Evolutionary conservation across 2,888 invertebrate species (phyloP).

Genomic region (Nephrocerus scutellatus): DNA sequence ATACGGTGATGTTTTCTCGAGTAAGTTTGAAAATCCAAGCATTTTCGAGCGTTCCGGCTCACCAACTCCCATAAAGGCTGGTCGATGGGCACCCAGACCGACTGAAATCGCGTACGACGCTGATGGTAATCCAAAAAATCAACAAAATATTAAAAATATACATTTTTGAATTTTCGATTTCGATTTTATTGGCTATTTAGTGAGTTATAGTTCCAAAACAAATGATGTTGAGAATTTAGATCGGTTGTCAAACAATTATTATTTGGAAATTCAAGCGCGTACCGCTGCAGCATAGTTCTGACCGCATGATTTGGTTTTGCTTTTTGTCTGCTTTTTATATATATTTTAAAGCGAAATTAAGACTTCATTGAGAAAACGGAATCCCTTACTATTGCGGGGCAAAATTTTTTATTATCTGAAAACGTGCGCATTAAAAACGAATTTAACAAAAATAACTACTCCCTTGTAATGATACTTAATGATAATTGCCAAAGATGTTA

Average conservation of each 20-base stretch:
- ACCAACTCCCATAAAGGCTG: conserved; percentile 62
- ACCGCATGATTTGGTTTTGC: no score
- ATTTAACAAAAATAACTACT: conserved; percentile 2
- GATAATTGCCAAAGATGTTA: no score
- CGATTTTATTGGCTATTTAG: no score
- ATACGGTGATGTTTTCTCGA: conserved; percentile 43
- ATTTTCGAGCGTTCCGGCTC: conserved; percentile 54
- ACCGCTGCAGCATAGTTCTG: no score
- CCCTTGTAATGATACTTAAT: not conserved
- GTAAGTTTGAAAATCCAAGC: conserved; percentile 38
- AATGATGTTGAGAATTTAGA: no score
- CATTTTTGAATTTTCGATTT: conserved; percentile 17
- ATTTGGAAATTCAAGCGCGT: no score
- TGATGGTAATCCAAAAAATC: conserved; percentile 54
- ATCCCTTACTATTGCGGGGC: not conserved
- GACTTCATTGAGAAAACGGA: not conserved
- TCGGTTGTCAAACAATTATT: no score
- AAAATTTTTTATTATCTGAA: conserved; percentile 3
- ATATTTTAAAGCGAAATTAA: not conserved
- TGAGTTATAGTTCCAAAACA: no score
- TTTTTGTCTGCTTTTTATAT: conserved; percentile 2
- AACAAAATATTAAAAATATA: not conserved
- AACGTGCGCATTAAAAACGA: no score
- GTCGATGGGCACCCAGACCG: conserved; percentile 62
- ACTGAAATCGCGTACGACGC: conserved; percentile 67